These are phyloP conservation scores for Anarsia innoxiella DNA, from an alignment of 2,888 invertebrate genomes.

Conservation along the genomic window DNA sequence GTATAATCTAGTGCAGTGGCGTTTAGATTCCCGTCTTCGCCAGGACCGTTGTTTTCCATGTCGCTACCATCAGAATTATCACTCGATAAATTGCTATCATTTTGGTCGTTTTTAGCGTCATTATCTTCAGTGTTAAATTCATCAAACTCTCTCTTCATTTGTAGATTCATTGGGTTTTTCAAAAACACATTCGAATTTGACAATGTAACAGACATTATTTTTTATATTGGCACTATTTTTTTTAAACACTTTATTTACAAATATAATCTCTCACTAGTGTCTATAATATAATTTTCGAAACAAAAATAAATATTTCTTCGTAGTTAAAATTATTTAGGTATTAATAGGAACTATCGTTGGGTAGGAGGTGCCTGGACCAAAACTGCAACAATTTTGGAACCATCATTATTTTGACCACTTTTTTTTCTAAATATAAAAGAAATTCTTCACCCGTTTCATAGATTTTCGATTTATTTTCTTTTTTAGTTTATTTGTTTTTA, in stretches of 20 bases:
- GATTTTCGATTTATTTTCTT: too few species aligned
- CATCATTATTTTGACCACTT: neutral
- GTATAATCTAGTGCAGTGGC: slow-evolving; percentile 58
- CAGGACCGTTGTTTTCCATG: slow-evolving; percentile 52
- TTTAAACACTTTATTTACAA: slow-evolving; percentile 32
- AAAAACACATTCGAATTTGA: slow-evolving; percentile 55
- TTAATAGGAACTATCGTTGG: slow-evolving; percentile 76
- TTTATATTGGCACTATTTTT: slow-evolving; percentile 39
- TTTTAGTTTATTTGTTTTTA: too few species aligned
- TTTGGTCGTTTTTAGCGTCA: slow-evolving; percentile 49
- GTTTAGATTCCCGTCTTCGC: slow-evolving; percentile 39
- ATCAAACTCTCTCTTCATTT: slow-evolving; percentile 65
- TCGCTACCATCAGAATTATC: slow-evolving; percentile 65
- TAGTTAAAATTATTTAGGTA: slow-evolving; percentile 68
- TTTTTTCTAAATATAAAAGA: neutral
- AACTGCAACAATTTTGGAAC: slow-evolving; percentile 20
- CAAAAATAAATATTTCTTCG: slow-evolving; percentile 65
- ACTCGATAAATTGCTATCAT: slow-evolving; percentile 56
- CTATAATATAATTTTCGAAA: slow-evolving; percentile 45
- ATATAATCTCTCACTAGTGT: slow-evolving; percentile 39
- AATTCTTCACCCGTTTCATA: too few species aligned
- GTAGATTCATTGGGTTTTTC: slow-evolving; percentile 58
- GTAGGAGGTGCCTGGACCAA: slow-evolving; percentile 66
- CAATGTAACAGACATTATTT: slow-evolving; percentile 59
- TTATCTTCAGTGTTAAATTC: slow-evolving; percentile 43